Base-by-base conservation (phyloP, 2,113 vertebrate species). In the Fulica atra region DNA sequence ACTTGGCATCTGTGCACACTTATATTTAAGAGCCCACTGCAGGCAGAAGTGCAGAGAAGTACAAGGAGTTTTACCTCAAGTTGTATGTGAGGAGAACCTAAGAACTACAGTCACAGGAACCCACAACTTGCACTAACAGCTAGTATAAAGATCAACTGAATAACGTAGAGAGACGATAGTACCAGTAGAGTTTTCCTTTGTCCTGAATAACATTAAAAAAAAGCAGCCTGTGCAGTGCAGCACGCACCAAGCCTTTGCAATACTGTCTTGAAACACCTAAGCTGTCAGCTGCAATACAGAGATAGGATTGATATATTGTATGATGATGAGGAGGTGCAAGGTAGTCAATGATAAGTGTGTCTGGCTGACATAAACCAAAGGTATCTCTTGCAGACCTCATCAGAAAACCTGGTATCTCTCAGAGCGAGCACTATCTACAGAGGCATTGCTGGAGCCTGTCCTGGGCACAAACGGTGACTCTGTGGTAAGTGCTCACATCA, bases 91-190 rank as follows among this genome's bases (percentile, higher is more conserved):
- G 54, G 63, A 84, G 87, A 95, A 79, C 87, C 71, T 66, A 40
- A 92, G 82, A 95, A 97, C 89, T 86, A 79, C 57, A 93, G 94
- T 89, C 85, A 93, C 16, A 91, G 50, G 85, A 98, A 97, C 59
- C 50, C 46, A 17, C 48, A 86, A 56, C 79, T 97, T 94, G 35
- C 80, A 81, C 72, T 92, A 92, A 74, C 65, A 95, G 93, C 94
- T 19, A 74, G 42, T 44, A 85, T 83, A 95, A 96, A 94, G 80
- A 71, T 46, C 81, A 94, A 95, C 81, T 73, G 77, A 90, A 88
- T 76, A 51, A 66, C 78, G 54, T 57, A 92, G 84, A 46, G 86
- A 90, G 46, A 84, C 79, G 28, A 40, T 11, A 94, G 79, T 24
- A 66, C 53, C 19, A 29, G 36, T 23, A 73, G 40, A n/a, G 59